Base-by-base conservation (phyloP, 2,888 invertebrate genomes). In the Synergus umbraculus region DNA sequence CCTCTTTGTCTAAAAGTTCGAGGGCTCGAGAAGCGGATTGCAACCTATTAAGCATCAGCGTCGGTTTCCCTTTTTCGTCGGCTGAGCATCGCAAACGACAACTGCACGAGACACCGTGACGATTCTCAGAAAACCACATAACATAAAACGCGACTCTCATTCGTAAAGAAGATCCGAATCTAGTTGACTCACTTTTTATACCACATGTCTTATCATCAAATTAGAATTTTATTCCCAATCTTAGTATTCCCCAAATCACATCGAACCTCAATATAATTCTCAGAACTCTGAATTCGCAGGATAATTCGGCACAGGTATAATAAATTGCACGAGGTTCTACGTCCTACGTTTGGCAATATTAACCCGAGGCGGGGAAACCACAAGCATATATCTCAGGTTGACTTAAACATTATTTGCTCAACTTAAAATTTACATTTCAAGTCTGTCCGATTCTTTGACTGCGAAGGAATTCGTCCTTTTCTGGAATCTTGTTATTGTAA, bases 31-130 rank as follows among this genome's bases (percentile, higher is more conserved):
- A 78, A 78, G 77, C 76, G 78, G 83, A 85, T 86, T 83, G 80
- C 84, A 78, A 82, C 84, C 86, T 88, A 87, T 89, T 88, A 89
- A 84, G 76, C 85, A 86, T 86, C 87, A 84, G 84, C 87, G 85
- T 83, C 79, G 82, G 79, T 85, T 84, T 83, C 83, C 82, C 80
- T 80, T 78, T 82, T 81, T 83, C 82, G 84, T 81, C 78, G 78
- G 76, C 58, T 29, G 54, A 29, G 15, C 65, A n/a, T 66, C 64
- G 77, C 77, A 15, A 65, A 65, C 77, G 41, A 78, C 81, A 80
- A 77, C 66, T 41, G 81, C 77, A 81, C 83, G 81, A 81, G 82
- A 82, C 79, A 83, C 13, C 22, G 54, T 58, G 44, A 76, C 78
- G 78, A 79, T 84, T 84, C 84, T 79, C 82, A 82, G 81, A 82